Percentiles rank a stretch among this genome's conserved stretches.
Evolutionary conservation across 2,888 invertebrate genomes (phyloP).

Genomic region (Lagria hirta): DNA sequence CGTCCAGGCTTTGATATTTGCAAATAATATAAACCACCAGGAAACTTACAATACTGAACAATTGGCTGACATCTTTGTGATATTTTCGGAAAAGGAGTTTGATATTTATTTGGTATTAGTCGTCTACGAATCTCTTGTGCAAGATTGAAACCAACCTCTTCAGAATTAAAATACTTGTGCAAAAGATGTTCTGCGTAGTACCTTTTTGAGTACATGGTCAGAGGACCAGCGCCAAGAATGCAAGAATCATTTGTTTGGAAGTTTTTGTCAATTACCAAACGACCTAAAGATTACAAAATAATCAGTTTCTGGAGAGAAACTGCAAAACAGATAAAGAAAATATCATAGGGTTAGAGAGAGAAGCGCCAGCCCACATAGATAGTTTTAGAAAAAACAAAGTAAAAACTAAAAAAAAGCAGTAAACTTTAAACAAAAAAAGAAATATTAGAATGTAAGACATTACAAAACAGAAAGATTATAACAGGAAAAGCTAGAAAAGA

Average conservation of each 20-base stretch:
- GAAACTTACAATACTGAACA: conserved; percentile 57
- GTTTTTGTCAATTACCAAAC: conserved; percentile 62
- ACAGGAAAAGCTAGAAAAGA: too few relatives aligned
- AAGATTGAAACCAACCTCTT: conserved; percentile 67
- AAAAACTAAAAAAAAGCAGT: too few relatives aligned
- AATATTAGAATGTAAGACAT: too few relatives aligned
- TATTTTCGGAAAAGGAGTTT: background rate
- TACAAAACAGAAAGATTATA: too few relatives aligned
- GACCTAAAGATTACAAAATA: conserved; percentile 59
- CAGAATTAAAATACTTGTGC: conserved; percentile 61
- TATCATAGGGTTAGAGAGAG: too few relatives aligned
- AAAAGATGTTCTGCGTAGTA: conserved; percentile 57
- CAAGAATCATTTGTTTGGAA: conserved; percentile 66
- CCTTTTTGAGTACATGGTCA: conserved; percentile 65
- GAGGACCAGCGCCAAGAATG: conserved; percentile 67
- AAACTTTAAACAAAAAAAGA: too few relatives aligned
- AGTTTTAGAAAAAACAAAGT: too few relatives aligned
- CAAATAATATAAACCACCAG: conserved; percentile 64
- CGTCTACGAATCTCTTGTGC: conserved; percentile 34
- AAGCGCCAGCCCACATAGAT: too few relatives aligned
- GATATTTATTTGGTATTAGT: conserved; percentile 30
- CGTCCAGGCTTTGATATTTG: conserved; percentile 61
- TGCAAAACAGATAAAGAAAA: too few relatives aligned
- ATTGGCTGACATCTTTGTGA: conserved; percentile 45
- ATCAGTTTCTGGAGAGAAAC: too few relatives aligned